Evolutionary conservation across 2,888 invertebrate genomes (phyloP), one percentile per base, ranked within the genome.

Genomic region (Pteria penguin): DNA sequence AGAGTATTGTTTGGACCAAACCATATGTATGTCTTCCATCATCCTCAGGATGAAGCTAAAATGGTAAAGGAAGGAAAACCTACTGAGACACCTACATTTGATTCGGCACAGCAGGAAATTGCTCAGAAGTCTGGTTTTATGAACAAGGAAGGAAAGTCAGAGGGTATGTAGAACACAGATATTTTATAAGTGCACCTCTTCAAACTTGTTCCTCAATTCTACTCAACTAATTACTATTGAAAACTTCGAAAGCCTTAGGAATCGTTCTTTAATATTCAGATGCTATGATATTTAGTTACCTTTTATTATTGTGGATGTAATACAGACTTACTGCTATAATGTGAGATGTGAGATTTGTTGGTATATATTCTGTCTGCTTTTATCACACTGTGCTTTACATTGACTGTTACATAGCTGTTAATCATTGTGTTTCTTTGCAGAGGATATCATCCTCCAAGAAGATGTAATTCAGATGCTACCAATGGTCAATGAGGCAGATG

Each of bases 1-100:
- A 91, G 91, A 70, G 82, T 91, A 36, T 66, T 88, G 74, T 90
- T 91, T 86, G 91, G 91, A 4, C 86, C 90, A 24, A 91, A 87
- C 75, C 88, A 89, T 67, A 80, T 91, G 79, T 91, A 86, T 81
- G 90, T 90, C 8, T 90, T 91, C 83, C 89, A 90, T 78, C 88
- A 91, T 70, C 91, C 91, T 4, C 84, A 88, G 79, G 90, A 90
- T 71, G 82, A 82, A 68, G 85, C 88, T 8, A 85, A 85, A 60
- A 82, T 81, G 58, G 70, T 84, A 29, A 89, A 90, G 60, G 79
- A 84, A 26, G 88, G 87, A n/a, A 78, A 82, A 32, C 72, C 63
- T 8, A 45, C 84, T 8, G 85, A 84, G 14, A 75, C 82, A 1
- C 90, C 90, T 4, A 90, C 89, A 1, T 91, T 86, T 76, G 90